Evolutionary conservation across 2,888 invertebrate genomes (phyloP).

Genomic region (Callosobruchus maculatus): DNA sequence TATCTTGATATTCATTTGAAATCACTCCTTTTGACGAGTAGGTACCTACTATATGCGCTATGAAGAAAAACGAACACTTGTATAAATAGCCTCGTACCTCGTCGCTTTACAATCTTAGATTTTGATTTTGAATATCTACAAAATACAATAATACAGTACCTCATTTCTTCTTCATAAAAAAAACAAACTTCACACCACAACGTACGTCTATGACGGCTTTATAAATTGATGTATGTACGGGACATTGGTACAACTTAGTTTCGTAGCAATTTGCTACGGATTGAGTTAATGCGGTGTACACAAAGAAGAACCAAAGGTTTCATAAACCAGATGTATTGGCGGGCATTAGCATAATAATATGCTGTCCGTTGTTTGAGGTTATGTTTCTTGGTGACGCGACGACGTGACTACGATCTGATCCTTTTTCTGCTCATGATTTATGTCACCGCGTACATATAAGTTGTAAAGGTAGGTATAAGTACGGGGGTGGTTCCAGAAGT

Average conservation of each 20-base stretch:
- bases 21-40: too few relatives aligned
- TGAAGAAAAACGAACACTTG: too few relatives aligned
- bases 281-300: constrained; percentile 20
- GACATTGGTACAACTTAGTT: constrained; percentile 28
- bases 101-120: too few relatives aligned
- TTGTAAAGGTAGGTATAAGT: background rate
- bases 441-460: background rate
- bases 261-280: constrained; percentile 32
- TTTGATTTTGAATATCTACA: too few relatives aligned
- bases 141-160: too few relatives aligned
- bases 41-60: too few relatives aligned
- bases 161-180: too few relatives aligned
- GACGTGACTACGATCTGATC: background rate
- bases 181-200: too few relatives aligned
- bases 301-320: background rate
- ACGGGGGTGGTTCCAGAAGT: too few relatives aligned
- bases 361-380: background rate
- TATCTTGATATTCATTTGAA: too few relatives aligned
- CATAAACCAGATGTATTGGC: background rate
- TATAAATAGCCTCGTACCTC: too few relatives aligned
- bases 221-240: constrained; percentile 34
- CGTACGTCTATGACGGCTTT: background rate
- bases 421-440: background rate
- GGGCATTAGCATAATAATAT: background rate
- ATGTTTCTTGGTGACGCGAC: background rate